Conservation (phyloP, 2,797 vertebrate species). For the Todus mexicanus region DNA sequence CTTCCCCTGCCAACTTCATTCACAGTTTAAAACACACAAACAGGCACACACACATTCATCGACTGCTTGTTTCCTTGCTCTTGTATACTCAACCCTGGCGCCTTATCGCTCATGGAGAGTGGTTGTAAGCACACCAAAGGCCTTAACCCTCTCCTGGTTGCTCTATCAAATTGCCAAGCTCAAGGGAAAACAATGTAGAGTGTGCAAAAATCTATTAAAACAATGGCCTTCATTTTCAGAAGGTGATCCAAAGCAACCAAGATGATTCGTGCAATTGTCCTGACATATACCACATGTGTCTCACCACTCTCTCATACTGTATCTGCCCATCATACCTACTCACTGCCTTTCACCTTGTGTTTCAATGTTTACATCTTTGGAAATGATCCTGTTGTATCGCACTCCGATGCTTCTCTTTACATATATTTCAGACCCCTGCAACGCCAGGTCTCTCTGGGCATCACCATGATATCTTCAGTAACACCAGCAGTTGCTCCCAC, state of each 20-base stretch:
- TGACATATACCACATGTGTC: neutral
- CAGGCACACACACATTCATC: neutral
- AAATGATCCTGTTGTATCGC: neutral
- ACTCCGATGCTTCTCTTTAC: neutral
- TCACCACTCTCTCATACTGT: neutral
- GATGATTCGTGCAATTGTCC: neutral
- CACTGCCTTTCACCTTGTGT: neutral
- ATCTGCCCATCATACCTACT: neutral
- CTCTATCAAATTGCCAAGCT: neutral
- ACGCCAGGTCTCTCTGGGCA: neutral
- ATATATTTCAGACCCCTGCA: neutral
- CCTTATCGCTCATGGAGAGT: neutral
- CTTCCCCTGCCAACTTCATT: neutral
- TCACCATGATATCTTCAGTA: neutral
- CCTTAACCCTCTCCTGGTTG: neutral
- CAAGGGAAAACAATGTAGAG: neutral
- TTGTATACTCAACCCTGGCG: neutral
- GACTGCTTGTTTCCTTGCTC: neutral
- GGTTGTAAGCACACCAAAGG: neutral
- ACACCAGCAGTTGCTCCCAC: neutral
- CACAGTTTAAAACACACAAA: neutral
- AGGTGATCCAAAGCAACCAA: neutral
- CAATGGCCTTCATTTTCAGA: neutral
- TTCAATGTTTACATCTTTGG: neutral
- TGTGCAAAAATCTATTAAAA: neutral